Evolutionary conservation across 2,113 vertebrate genomes (phyloP).

Genomic region (Spermophilus dauricus): DNA sequence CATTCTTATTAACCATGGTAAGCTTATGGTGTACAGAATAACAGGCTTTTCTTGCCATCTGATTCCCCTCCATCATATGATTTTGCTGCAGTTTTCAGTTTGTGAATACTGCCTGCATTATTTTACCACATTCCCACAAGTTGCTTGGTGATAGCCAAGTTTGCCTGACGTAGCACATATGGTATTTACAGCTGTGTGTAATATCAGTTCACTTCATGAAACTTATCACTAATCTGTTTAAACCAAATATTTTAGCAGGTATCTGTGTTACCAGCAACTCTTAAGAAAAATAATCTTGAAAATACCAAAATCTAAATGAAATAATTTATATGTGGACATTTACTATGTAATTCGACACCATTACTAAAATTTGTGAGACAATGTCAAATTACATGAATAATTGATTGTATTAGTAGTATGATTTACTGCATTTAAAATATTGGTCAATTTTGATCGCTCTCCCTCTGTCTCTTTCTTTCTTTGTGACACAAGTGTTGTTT

Average conservation of each 20-base stretch:
- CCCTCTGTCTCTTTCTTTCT: background rate
- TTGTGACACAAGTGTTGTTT: background rate
- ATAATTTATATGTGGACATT: conserved; percentile 13
- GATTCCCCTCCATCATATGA: background rate
- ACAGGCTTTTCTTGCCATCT: conserved; percentile 48
- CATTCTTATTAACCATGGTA: conserved; percentile 59
- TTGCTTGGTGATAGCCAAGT: conserved; percentile 46
- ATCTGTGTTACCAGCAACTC: conserved; percentile 41
- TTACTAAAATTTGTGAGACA: conserved; percentile 36
- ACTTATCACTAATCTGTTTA: conserved; percentile 38
- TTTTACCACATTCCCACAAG: conserved; percentile 63
- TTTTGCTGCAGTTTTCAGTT: conserved; percentile 45
- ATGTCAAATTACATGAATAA: background rate
- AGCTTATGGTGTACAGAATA: conserved; percentile 35
- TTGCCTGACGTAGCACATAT: conserved; percentile 53
- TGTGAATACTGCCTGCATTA: conserved; percentile 20
- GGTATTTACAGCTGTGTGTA: conserved; percentile 53
- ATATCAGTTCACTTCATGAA: background rate
- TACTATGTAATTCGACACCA: background rate
- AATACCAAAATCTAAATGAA: conserved; percentile 47
- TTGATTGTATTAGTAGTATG: background rate
- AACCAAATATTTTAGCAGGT: conserved; percentile 21
- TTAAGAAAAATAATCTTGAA: conserved; percentile 53
- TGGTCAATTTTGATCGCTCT: conserved; percentile 37
- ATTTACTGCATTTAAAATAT: background rate